Evolutionary conservation across 2,888 invertebrate species (phyloP).

Genomic region (Thecophora atra): DNA sequence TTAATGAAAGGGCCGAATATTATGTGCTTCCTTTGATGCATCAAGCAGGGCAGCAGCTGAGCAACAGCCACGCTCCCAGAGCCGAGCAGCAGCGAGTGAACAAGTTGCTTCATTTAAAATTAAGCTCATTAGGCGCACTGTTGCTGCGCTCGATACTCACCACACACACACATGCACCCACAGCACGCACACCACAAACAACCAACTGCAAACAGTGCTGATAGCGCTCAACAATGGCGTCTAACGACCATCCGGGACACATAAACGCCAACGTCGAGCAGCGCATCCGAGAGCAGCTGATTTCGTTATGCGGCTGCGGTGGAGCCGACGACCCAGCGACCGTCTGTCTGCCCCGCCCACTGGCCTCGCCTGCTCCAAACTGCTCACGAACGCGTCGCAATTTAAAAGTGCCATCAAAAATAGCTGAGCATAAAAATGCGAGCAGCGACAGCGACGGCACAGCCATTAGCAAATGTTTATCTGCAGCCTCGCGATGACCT

Average conservation of each 20-base stretch:
- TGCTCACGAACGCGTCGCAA: conserved; percentile 14
- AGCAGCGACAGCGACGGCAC: not conserved
- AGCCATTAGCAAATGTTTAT: conserved; percentile 1
- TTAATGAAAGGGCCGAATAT: no score
- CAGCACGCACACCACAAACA: not conserved
- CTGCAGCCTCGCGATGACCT: not conserved
- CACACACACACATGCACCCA: not conserved
- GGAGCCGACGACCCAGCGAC: not conserved
- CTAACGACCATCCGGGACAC: conserved; percentile 34
- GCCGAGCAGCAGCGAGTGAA: not conserved
- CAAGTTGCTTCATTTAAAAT: not conserved
- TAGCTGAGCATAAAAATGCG: conserved; percentile 30
- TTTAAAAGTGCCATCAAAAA: conserved; percentile 31
- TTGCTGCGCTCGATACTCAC: not conserved
- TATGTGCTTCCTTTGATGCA: no score
- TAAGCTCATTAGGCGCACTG: not conserved
- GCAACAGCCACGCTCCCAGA: no score
- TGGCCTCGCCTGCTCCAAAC: not conserved
- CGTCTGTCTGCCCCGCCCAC: not conserved
- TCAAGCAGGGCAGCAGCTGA: no score
- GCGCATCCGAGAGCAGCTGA: conserved; percentile 3
- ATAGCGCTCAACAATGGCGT: conserved; percentile 25
- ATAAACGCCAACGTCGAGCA: conserved; percentile 9
- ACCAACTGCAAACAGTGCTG: conserved; percentile 2
- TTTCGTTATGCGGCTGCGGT: conserved; percentile 19